Conservation (phyloP, 2,113 vertebrate genomes). For the Tursiops truncatus region DNA sequence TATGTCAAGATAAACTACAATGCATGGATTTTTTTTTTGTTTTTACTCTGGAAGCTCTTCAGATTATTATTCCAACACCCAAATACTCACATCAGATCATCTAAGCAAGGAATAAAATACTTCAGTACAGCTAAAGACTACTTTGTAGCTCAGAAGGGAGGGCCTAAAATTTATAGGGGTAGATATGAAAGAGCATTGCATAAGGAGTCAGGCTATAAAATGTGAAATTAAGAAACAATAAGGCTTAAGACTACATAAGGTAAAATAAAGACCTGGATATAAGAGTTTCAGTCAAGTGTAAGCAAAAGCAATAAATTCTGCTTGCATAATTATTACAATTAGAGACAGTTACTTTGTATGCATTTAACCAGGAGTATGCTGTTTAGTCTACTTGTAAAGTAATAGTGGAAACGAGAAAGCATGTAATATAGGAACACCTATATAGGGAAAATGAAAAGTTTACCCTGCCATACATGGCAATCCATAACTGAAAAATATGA, state of each 20-base stretch:
- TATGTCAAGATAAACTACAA: background rate
- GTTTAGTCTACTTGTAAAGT: background rate
- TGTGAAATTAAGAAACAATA: background rate
- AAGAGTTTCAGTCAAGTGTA: background rate
- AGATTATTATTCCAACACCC: background rate
- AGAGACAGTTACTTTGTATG: background rate
- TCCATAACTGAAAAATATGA: slow-evolving; percentile 32
- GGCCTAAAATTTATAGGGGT: background rate
- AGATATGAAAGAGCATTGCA: background rate
- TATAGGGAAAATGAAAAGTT: background rate
- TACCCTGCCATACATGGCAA: background rate
- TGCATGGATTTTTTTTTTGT: background rate
- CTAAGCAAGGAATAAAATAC: background rate
- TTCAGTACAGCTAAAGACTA: background rate
- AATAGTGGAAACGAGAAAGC: background rate
- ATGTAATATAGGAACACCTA: background rate
- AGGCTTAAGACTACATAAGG: background rate
- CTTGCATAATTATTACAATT: background rate
- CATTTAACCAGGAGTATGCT: background rate
- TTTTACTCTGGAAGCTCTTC: background rate
- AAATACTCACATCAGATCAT: background rate
- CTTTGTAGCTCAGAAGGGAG: background rate
- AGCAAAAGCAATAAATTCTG: background rate
- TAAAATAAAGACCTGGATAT: slow-evolving; percentile 9
- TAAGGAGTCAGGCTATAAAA: background rate